Evolutionary conservation across 2,888 invertebrate genomes (phyloP).

Genomic region (Amiota communis): DNA sequence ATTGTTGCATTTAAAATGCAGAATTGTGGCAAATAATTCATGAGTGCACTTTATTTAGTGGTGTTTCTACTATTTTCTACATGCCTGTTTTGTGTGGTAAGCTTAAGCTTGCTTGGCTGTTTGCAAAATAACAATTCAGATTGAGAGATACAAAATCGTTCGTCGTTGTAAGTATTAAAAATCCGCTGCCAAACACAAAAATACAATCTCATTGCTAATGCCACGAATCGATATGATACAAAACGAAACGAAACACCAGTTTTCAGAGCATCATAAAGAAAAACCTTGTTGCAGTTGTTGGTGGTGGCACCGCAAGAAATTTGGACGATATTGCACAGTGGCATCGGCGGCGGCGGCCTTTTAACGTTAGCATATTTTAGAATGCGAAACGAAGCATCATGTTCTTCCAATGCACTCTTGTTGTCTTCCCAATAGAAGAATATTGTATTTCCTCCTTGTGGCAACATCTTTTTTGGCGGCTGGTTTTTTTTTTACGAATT

Average conservation of each 20-base stretch:
- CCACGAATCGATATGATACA: conserved; percentile 54
- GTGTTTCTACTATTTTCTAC: conserved; percentile 32
- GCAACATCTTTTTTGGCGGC: conserved; percentile 21
- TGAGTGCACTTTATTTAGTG: conserved; percentile 39
- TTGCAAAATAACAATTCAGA: too few relatives aligned
- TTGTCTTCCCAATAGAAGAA: conserved; percentile 47
- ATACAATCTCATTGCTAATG: conserved; percentile 62
- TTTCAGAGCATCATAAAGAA: conserved; percentile 61
- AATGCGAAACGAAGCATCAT: too few relatives aligned
- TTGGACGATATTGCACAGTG: too few relatives aligned
- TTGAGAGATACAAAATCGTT: too few relatives aligned
- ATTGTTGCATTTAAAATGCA: neutral
- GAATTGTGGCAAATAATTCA: conserved; percentile 45
- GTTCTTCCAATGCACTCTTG: too few relatives aligned
- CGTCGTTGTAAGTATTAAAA: too few relatives aligned
- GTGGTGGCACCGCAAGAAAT: too few relatives aligned
- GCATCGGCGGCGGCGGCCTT: too few relatives aligned
- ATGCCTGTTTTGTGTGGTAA: neutral
- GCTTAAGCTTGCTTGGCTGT: neutral
- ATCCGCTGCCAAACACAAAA: neutral
- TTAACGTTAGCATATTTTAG: conserved; percentile 55
- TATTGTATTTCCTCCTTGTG: neutral
- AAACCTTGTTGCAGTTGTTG: conserved; percentile 50
- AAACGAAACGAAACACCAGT: too few relatives aligned
- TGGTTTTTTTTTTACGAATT: conserved; percentile 52